A percentile compares a stretch with the other conserved stretches of the same genome.
phyloP scores from a whole-genome alignment of 2,888 invertebrate species.

The Pollenia angustigena region DNA sequence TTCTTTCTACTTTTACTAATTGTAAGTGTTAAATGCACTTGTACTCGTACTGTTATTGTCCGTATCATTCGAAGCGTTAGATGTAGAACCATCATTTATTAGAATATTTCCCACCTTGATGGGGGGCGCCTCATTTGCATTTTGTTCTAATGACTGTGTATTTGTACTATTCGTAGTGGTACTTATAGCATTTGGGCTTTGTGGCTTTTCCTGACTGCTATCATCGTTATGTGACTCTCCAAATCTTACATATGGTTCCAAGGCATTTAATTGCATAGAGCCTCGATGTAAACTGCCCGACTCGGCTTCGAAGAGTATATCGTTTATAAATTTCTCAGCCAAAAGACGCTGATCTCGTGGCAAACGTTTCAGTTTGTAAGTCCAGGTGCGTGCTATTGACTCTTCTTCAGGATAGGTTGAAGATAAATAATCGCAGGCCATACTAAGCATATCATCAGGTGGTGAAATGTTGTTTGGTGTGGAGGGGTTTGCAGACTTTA shows the following conservation, averaged over 20 bases:
- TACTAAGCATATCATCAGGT: conserved; percentile 79
- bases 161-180: conserved; percentile 24
- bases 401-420: conserved; percentile 81
- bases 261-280: conserved; percentile 81
- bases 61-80: conserved; percentile 26
- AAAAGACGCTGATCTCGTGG: conserved; percentile 80
- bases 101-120: conserved; percentile 44
- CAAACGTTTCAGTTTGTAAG: conserved; percentile 80
- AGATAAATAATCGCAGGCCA: conserved; percentile 81
- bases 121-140: conserved; percentile 3
- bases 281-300: conserved; percentile 81
- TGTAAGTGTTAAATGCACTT: conserved; percentile 46
- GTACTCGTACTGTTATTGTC: conserved; percentile 46
- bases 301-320: conserved; percentile 82
- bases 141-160: conserved; percentile 67
- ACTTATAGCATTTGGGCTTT: conserved; percentile 76
- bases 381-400: conserved; percentile 82
- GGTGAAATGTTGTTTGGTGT: conserved; percentile 11
- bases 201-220: conserved; percentile 79
- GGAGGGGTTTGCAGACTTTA: conserved; percentile 30
- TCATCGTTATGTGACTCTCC: conserved; percentile 76
- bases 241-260: conserved; percentile 81
- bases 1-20: conserved; percentile 15
- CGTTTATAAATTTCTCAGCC: conserved; percentile 83
- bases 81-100: conserved; percentile 33